Evolutionary conservation across 2,888 invertebrate genomes (phyloP).

Genomic region (Notodromas monacha): DNA sequence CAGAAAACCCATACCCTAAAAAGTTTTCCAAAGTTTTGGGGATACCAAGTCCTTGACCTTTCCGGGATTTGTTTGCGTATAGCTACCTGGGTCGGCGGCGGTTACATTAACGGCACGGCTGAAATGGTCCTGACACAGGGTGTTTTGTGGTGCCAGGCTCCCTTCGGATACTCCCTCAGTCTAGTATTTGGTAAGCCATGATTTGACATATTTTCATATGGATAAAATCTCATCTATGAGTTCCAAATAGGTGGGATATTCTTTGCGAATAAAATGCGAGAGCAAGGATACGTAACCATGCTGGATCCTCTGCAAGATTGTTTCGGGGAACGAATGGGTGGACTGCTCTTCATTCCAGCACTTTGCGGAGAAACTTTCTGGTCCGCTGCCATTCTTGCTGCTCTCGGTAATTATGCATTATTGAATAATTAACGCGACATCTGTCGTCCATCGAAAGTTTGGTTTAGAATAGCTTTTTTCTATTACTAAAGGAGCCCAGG

Average conservation of each 20-base stretch:
- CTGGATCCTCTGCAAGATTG: constrained; percentile 84
- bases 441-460: no score
- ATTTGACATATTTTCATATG: no score
- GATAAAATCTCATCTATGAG: no score
- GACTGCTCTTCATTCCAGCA: constrained; percentile 73
- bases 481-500: no score
- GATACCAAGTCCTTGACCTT: neutral
- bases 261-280: constrained; percentile 90
- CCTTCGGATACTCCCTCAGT: constrained; percentile 89
- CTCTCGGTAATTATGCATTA: no score
- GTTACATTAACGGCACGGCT: constrained; percentile 95
- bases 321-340: constrained; percentile 90
- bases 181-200: constrained; percentile 47
- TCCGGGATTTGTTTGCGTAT: no score
- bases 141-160: constrained; percentile 89
- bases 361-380: constrained; percentile 93
- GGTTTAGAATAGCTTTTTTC: no score
- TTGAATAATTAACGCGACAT: no score
- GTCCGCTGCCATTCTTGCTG: constrained; percentile 90
- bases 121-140: constrained; percentile 79
- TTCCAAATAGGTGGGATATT: constrained; percentile 51
- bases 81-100: constrained; percentile 99
- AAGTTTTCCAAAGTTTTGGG: no score
- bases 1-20: no score
- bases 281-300: constrained; percentile 94